Conservation (phyloP, 1,140 invertebrate species). For the Lordiphosa clarofinis region DNA sequence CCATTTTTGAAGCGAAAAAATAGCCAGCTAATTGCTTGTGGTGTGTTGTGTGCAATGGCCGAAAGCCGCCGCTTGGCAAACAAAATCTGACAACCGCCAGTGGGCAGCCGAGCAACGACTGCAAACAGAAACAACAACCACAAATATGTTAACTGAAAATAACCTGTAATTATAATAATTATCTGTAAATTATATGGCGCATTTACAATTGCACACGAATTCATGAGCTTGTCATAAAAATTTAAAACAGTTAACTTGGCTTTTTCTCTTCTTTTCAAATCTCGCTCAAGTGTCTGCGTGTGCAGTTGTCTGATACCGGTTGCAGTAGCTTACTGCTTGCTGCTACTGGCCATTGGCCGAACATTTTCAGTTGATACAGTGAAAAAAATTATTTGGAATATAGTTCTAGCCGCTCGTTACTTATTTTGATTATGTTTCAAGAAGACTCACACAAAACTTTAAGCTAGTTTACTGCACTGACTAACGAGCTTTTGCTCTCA, state of each 20-base stretch:
- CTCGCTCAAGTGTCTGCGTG: conserved; percentile 16
- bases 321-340: conserved; percentile 33
- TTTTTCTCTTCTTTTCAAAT: conserved; percentile 48
- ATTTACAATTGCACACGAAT: conserved; percentile 72
- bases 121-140: conserved; percentile 16
- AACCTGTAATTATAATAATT: conserved; percentile 76
- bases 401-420: too few relatives aligned
- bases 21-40: conserved; percentile 44
- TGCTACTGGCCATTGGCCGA: conserved; percentile 12
- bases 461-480: too few relatives aligned
- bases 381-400: neutral
- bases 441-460: too few relatives aligned
- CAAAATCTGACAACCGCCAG: conserved; percentile 30
- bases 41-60: conserved; percentile 31
- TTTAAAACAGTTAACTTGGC: conserved; percentile 45
- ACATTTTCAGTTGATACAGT: neutral
- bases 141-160: conserved; percentile 71
- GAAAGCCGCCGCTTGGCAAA: conserved; percentile 12
- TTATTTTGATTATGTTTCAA: neutral
- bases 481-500: too few relatives aligned
- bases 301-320: conserved; percentile 13
- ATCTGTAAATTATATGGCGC: conserved; percentile 75
- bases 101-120: conserved; percentile 37
- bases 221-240: conserved; percentile 74
- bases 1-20: conserved; percentile 46